Evolutionary conservation across 2,113 vertebrate genomes (phyloP).

Genomic region (Zapus hudsonius): DNA sequence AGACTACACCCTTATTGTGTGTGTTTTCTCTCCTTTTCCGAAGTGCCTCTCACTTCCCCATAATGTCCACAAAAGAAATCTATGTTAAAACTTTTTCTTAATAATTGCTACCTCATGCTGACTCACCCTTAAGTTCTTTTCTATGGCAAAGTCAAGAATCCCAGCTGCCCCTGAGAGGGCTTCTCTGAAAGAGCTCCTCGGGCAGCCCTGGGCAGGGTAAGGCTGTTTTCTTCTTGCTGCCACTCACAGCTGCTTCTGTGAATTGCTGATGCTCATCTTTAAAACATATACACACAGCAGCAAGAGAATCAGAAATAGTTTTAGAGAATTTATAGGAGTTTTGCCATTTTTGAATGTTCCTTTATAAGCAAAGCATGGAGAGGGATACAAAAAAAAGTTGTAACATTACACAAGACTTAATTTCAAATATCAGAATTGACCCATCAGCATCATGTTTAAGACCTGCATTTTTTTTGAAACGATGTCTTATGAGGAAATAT

Average conservation of each 20-base stretch:
- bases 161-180: not conserved
- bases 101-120: not conserved
- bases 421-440: slow-evolving; percentile 18
- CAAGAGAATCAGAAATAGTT: not conserved
- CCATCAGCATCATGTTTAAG: not conserved
- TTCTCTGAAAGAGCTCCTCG: not conserved
- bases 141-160: not conserved
- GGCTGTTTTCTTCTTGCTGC: not conserved
- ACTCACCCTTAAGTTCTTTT: not conserved
- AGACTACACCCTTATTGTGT: not conserved
- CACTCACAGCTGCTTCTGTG: not conserved
- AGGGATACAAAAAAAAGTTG: slow-evolving; percentile 1
- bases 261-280: not conserved
- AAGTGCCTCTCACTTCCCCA: not conserved
- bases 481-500: not conserved
- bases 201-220: not conserved
- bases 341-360: not conserved
- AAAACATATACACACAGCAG: not conserved
- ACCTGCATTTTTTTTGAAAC: not conserved
- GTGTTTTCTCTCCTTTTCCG: not conserved
- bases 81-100: not conserved
- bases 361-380: not conserved
- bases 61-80: not conserved
- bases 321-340: not conserved
- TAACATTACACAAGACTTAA: not conserved